phyloP scores from a whole-genome alignment of 2,113 vertebrate species.

The Dicaeum eximium region DNA sequence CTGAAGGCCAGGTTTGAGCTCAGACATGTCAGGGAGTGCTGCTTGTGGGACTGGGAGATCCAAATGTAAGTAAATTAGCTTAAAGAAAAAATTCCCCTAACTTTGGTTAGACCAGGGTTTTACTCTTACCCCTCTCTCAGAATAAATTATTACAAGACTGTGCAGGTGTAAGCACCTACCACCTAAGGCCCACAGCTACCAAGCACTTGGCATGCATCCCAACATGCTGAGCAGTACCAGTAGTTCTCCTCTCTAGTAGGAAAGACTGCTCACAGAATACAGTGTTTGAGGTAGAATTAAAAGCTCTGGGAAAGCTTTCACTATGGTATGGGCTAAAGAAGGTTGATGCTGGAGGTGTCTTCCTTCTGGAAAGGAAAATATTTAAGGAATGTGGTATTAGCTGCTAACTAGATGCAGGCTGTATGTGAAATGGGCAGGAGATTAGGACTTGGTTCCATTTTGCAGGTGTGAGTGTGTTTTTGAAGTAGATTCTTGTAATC shows the following conservation, averaged over 20 bases:
- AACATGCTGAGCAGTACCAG: background rate
- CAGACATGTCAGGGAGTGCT: background rate
- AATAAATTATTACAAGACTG: background rate
- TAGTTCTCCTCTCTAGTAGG: background rate
- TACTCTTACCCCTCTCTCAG: background rate
- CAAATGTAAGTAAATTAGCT: background rate
- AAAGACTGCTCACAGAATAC: background rate
- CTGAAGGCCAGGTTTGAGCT: background rate
- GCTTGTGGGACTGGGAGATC: background rate
- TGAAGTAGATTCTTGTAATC: background rate
- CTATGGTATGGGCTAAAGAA: background rate
- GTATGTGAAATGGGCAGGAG: background rate
- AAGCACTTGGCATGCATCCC: background rate
- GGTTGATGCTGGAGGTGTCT: background rate
- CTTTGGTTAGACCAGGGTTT: background rate
- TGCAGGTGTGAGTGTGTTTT: background rate
- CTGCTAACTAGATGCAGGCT: background rate
- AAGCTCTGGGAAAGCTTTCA: background rate
- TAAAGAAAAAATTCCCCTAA: background rate
- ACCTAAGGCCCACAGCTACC: background rate
- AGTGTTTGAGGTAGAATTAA: background rate
- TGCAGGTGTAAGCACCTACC: background rate
- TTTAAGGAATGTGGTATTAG: background rate
- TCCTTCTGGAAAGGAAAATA: constrained; percentile 24
- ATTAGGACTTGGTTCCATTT: background rate